phyloP scores from a whole-genome alignment of 2,113 vertebrate species.

The Microtus ochrogaster region DNA sequence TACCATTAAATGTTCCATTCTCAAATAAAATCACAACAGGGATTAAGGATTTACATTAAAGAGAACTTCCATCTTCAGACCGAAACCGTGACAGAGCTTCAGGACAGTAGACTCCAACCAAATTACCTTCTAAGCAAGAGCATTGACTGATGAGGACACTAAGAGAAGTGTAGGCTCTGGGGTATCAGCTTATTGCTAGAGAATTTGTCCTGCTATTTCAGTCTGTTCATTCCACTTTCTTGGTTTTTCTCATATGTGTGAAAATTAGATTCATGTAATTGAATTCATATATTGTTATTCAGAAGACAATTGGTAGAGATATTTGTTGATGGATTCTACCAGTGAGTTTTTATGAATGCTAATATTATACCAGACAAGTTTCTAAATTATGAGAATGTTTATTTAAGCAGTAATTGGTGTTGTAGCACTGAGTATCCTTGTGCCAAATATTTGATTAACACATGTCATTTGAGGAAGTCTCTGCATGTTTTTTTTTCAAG shows the following conservation, averaged over 20 bases:
- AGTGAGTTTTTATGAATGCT: background rate
- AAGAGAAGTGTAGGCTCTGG: background rate
- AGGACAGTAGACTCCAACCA: background rate
- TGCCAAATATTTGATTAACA: constrained; percentile 35
- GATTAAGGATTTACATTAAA: background rate
- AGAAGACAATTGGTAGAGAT: background rate
- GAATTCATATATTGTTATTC: background rate
- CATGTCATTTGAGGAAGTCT: background rate
- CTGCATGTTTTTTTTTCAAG: constrained; percentile 7
- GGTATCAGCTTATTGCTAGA: background rate
- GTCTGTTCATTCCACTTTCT: background rate
- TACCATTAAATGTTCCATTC: background rate
- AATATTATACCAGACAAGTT: background rate
- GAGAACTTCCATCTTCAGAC: background rate
- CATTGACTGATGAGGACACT: background rate
- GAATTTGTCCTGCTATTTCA: background rate
- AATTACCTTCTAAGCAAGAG: background rate
- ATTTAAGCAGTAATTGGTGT: background rate
- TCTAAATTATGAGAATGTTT: background rate
- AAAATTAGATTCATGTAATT: background rate
- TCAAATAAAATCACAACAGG: background rate
- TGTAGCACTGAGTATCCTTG: background rate
- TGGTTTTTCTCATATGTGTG: background rate
- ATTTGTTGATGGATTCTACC: background rate
- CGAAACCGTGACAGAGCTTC: background rate